Evolutionary conservation across 2,888 invertebrate species (phyloP).

Genomic region (Euplexia lucipara): DNA sequence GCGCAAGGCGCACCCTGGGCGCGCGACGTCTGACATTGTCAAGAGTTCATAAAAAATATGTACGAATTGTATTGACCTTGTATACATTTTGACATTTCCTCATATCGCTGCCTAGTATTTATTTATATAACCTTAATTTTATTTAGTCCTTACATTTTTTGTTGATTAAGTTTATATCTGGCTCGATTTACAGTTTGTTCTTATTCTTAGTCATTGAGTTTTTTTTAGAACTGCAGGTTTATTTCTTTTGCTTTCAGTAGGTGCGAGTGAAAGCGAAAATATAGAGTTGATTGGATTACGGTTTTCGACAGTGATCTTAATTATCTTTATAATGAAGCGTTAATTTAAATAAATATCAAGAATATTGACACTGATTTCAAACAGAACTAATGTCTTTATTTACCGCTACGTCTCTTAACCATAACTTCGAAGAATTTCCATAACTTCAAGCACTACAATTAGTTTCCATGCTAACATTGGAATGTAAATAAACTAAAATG

Average conservation of each 20-base stretch:
- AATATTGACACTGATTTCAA: not conserved
- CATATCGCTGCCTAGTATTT: constrained; percentile 62
- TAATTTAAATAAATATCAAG: constrained; percentile 15
- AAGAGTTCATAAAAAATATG: constrained; percentile 61
- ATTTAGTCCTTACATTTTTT: constrained; percentile 55
- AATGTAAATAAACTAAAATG: constrained; percentile 51
- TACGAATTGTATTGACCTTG: constrained; percentile 63
- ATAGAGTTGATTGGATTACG: not conserved
- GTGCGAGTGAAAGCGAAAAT: not conserved
- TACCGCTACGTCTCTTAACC: not conserved
- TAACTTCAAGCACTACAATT: constrained; percentile 18
- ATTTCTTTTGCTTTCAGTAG: constrained; percentile 8
- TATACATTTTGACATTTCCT: constrained; percentile 63
- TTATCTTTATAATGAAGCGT: constrained; percentile 22
- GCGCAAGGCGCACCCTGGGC: constrained; percentile 63
- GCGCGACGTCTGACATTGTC: constrained; percentile 59
- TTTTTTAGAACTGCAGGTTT: constrained; percentile 36
- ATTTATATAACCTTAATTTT: constrained; percentile 60
- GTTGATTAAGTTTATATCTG: constrained; percentile 36
- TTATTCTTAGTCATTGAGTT: constrained; percentile 42
- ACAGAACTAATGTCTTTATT: constrained; percentile 10
- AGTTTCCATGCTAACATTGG: constrained; percentile 29
- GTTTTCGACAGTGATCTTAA: constrained; percentile 23
- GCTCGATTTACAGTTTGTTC: constrained; percentile 16
- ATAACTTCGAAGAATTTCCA: constrained; percentile 9